Evolutionary conservation across 2,113 vertebrate genomes (phyloP).

Genomic region (Lucifuga dentata): DNA sequence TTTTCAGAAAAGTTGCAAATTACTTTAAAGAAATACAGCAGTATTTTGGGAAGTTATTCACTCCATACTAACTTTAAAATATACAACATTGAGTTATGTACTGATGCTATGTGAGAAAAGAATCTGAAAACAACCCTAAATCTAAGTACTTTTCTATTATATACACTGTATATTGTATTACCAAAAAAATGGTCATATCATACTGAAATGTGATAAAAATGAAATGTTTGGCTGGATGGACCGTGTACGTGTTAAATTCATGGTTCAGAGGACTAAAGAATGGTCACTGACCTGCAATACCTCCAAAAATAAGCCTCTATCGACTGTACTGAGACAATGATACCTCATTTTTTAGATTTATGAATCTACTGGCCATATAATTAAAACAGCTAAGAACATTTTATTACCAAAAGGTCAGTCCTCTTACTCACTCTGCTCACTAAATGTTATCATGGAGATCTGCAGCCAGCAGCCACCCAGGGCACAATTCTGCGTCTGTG

Average conservation of each 20-base stretch:
- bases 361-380: constrained; percentile 48
- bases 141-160: too few relatives aligned
- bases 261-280: background rate
- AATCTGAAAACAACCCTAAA: too few relatives aligned
- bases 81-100: too few relatives aligned
- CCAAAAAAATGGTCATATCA: too few relatives aligned
- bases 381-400: constrained; percentile 54
- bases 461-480: constrained; percentile 38
- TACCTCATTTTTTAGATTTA: constrained; percentile 40
- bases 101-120: too few relatives aligned
- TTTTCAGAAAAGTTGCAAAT: too few relatives aligned
- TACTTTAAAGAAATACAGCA: too few relatives aligned
- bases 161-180: too few relatives aligned
- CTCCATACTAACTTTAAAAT: too few relatives aligned
- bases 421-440: constrained; percentile 19
- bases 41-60: too few relatives aligned
- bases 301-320: constrained; percentile 27
- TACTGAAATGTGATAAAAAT: constrained; percentile 5
- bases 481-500: constrained; percentile 37
- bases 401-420: constrained; percentile 50
- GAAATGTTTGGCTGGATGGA: constrained; percentile 24
- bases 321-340: constrained; percentile 35
- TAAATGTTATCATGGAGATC: constrained; percentile 4
- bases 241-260: background rate
- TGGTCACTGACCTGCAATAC: constrained; percentile 6